These are phyloP conservation scores for Uromys caudimaculatus DNA, from an alignment of 2,797 vertebrate genomes.

Conservation along the genomic window DNA sequence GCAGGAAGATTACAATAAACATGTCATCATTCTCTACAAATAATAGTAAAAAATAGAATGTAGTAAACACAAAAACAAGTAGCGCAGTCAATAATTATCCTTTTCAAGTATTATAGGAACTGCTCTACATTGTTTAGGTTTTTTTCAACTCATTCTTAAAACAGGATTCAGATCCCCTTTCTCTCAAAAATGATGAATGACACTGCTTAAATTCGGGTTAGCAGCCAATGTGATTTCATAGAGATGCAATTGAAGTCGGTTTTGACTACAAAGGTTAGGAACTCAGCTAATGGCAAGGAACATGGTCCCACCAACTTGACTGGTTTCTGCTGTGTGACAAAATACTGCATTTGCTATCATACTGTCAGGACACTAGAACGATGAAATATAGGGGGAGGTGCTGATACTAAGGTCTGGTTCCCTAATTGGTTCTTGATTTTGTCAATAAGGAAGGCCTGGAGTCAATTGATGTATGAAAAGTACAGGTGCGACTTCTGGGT, in stretches of 20 bases:
- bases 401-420: too few relatives aligned
- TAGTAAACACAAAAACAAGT: neutral
- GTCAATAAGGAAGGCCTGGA: too few relatives aligned
- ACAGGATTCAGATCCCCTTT: neutral
- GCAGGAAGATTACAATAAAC: neutral
- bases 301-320: neutral
- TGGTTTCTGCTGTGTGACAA: too few relatives aligned
- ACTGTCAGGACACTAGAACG: neutral
- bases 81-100: neutral
- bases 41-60: neutral
- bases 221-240: neutral
- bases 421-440: too few relatives aligned
- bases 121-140: neutral
- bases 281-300: neutral
- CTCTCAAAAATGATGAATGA: neutral
- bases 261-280: neutral
- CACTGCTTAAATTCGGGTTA: neutral
- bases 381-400: neutral
- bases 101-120: neutral
- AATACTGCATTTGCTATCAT: neutral
- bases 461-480: too few relatives aligned
- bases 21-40: too few relatives aligned
- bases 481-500: too few relatives aligned
- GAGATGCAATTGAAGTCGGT: too few relatives aligned
- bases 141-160: neutral